phyloP scores from a whole-genome alignment of 2,797 vertebrate species.

The Sebastes glaucus region DNA sequence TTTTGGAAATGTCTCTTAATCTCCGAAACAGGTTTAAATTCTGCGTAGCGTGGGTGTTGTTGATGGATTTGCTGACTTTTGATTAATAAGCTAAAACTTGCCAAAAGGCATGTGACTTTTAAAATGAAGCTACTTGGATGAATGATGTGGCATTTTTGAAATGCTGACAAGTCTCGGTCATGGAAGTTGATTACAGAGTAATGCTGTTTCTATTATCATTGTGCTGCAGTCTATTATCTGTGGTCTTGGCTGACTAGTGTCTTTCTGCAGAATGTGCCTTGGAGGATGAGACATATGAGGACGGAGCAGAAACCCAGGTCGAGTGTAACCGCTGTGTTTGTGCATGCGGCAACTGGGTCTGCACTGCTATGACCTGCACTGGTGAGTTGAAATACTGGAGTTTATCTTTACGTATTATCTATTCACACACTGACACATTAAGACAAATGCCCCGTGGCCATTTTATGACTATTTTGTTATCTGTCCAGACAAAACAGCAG shows the following conservation, averaged over 20 bases:
- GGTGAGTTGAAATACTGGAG: slow-evolving; percentile 75
- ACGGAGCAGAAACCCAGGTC: slow-evolving; percentile 95
- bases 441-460: not conserved
- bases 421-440: not conserved
- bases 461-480: slow-evolving; percentile 7
- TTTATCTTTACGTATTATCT: not conserved
- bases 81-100: slow-evolving; percentile 2
- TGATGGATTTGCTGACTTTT: slow-evolving; percentile 15
- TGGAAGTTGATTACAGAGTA: not conserved
- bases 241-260: not conserved
- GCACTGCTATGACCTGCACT: slow-evolving; percentile 96
- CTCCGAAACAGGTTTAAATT: not conserved
- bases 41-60: not conserved
- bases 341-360: slow-evolving; percentile 99
- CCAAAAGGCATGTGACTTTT: not conserved
- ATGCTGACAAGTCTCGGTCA: slow-evolving; percentile 16
- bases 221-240: slow-evolving; percentile 4
- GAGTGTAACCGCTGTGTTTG: slow-evolving; percentile 98
- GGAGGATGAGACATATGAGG: slow-evolving; percentile 95
- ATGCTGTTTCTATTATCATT: not conserved
- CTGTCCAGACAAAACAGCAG: slow-evolving; percentile 83
- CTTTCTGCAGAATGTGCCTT: slow-evolving; percentile 90
- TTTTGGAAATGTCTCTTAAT: not conserved
- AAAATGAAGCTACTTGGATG: not conserved
- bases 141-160: slow-evolving; percentile 12